Evolutionary conservation across 2,113 vertebrate genomes (phyloP), one percentile per base, ranked within the genome.

Genomic region (Labeo catla): DNA sequence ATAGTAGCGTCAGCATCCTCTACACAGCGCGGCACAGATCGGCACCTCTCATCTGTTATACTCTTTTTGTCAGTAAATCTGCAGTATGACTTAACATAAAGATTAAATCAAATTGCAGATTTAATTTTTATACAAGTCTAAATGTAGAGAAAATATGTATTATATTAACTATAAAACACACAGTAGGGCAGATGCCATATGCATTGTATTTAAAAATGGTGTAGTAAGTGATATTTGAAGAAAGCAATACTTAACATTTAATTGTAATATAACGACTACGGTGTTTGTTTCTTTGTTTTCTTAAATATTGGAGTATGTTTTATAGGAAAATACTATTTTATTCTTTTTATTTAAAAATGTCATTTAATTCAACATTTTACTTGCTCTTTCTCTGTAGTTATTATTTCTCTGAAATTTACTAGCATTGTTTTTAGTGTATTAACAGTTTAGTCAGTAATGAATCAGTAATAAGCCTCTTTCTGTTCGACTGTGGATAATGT

Each of bases 1-100:
- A 66, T 21, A 81, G 28, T 68, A 82, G 84, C 54, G 3, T 23
- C 8, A 74, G 72, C 80, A 88, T 83, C 74, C 36, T 82, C 45
- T 52, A 61, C 84, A 16, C 76, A 16, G 28, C 36, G 36, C 6
- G n/a, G 2, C 8, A 61, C 45, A 36, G 54, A 77, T n/a, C 57
- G 4, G 12, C 45, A 15, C 36, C 23, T 45, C 21, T 72, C 21
- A 68, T 45, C 36, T 73, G 6, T 59, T 39, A 73, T 12, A 45
- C 13, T 49, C 28, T 50, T 39, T 78, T 52, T 16, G 59, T n/a
- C 59, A 39, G 28, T 5, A 19, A 77, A 23, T 76, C 6, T 52
- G 15, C 13, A 52, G 4, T 28, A 5, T 28, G 6, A 23, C 13
- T 36, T 59, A 21, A 57, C 54, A 57, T 21, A 59, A 28, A 28